A percentile compares a stretch with the other conserved stretches of the same genome.
phyloP scores from a whole-genome alignment of 2,797 vertebrate genomes.

The Liasis olivaceus region DNA sequence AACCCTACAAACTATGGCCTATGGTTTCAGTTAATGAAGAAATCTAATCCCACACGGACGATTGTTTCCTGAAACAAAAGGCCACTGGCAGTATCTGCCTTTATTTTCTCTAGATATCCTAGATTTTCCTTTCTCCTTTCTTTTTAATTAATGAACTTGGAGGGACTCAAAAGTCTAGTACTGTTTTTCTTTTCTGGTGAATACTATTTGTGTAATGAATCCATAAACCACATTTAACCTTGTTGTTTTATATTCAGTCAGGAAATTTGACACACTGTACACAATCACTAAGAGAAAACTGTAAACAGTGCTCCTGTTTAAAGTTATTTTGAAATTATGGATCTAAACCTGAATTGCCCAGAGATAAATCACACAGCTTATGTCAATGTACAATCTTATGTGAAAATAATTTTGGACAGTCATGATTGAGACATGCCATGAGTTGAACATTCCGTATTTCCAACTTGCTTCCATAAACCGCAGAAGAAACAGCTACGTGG shows the following conservation, averaged over 20 bases:
- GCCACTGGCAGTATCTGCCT: background rate
- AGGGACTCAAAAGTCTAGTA: conserved; percentile 50
- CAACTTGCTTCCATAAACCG: background rate
- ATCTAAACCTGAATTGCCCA: conserved; percentile 46
- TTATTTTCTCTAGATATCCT: conserved; percentile 25
- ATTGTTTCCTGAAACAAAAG: background rate
- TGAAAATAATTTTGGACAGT: background rate
- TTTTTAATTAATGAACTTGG: conserved; percentile 34
- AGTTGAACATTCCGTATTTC: background rate
- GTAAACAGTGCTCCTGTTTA: conserved; percentile 23
- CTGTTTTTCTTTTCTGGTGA: conserved; percentile 42
- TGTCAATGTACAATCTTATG: background rate
- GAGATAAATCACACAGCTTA: conserved; percentile 39
- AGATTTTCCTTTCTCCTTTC: conserved; percentile 17
- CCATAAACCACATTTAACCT: conserved; percentile 35
- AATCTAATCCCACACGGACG: background rate
- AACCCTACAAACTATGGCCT: background rate
- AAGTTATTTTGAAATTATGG: conserved; percentile 53
- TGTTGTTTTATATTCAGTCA: conserved; percentile 46
- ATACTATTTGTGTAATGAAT: conserved; percentile 56
- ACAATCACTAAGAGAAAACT: conserved; percentile 49
- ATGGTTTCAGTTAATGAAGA: background rate
- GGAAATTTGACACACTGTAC: conserved; percentile 52
- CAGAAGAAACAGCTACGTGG: background rate
- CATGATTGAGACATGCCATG: background rate